Base-by-base conservation (phyloP, 1,140 invertebrate genomes). In the Belonocnema kinseyi region DNA sequence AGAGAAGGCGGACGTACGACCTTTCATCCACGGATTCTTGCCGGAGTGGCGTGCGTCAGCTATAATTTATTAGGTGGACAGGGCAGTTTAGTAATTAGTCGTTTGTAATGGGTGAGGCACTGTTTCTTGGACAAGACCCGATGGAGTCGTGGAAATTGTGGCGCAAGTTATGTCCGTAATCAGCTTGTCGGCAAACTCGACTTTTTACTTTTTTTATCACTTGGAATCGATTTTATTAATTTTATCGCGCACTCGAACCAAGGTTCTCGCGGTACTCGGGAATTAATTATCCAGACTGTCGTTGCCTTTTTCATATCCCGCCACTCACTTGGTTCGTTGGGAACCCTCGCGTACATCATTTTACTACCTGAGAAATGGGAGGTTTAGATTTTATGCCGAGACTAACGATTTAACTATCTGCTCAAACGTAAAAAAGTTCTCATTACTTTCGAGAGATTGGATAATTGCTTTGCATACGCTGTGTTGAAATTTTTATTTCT, bases 21-120 rank as follows among this genome's bases (percentile, higher is more conserved):
- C 72, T 50, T 72, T 46, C 53, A 73, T 70, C 26, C 13, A 76
- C 61, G 40, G 71, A 74, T 50, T 77, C 73, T 76, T 80, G 33
- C 40, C 70, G 73, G 71, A 70, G 75, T 71, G 56, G 58, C 72
- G 75, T 78, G 80, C 80, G 80, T 81, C 77, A 77, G 73, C 66
- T 71, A 77, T 85, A 85, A 86, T 86, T 87, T 87, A 86, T 87
- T 84, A 83, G 81, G 74, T 83, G 79, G 82, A 85, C 82, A 82
- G 81, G 77, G 80, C 82, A 86, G 83, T 85, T 87, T 82, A 85
- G 86, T 86, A 86, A 87, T 86, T 86, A 86, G 85, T 82, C 84
- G 82, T 82, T 85, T 80, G 81, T 85, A 86, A 86, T 84, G 82
- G 81, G 77, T 58, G 80, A 80, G 79, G 74, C 77, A 80, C 75